Percentiles rank a stretch among this genome's conserved stretches.
Conservation (phyloP, 2,888 invertebrate genomes). For the Pristionchus fissidentatus region DNA sequence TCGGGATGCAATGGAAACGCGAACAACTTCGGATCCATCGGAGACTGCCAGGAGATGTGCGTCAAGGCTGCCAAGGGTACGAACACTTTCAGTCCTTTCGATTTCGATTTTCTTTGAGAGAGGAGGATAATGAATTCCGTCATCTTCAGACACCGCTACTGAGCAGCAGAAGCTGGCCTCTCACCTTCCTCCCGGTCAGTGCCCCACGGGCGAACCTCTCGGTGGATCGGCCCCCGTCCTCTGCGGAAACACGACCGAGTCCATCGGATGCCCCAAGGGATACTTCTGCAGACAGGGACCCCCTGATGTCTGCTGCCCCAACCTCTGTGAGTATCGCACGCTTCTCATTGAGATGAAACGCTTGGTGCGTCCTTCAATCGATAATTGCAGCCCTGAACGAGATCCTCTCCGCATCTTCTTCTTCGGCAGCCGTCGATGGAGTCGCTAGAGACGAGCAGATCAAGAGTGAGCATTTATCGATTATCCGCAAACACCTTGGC, state of each 20-base stretch:
- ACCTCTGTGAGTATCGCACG: constrained; percentile 51
- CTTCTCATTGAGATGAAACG: not conserved
- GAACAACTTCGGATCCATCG: constrained; percentile 73
- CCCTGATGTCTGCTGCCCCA: constrained; percentile 74
- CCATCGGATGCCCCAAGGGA: constrained; percentile 73
- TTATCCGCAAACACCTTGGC: not conserved
- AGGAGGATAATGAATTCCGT: not conserved
- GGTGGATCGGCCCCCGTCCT: constrained; percentile 73
- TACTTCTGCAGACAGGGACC: constrained; percentile 73
- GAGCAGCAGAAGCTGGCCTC: constrained; percentile 55
- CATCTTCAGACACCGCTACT: constrained; percentile 20
- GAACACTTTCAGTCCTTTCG: not conserved
- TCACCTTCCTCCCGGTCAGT: constrained; percentile 65
- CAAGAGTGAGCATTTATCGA: constrained; percentile 14
- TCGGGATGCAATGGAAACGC: constrained; percentile 72
- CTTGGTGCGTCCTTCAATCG: not conserved
- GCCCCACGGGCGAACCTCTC: constrained; percentile 69
- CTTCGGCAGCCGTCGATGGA: not conserved
- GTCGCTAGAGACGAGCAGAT: constrained; percentile 1
- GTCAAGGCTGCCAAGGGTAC: constrained; percentile 51
- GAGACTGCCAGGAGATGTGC: constrained; percentile 71
- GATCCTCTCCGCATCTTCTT: constrained; percentile 20
- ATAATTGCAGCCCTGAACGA: constrained; percentile 34
- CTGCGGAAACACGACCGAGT: constrained; percentile 68
- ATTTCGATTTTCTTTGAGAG: not conserved